Conservation (phyloP, 2,888 invertebrate genomes). For the Biston stratarius region DNA sequence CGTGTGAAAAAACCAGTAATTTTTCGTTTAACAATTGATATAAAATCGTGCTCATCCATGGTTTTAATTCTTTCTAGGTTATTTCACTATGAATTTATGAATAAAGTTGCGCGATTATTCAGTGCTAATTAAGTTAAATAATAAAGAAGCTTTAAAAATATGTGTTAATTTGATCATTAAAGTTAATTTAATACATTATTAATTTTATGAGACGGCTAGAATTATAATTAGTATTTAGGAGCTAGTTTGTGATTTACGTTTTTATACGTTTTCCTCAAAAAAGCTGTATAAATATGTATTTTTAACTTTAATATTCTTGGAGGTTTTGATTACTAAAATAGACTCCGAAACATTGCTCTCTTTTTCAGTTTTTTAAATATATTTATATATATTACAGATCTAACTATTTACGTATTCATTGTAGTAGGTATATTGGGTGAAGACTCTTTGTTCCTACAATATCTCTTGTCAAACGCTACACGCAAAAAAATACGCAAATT, state of each 20-base stretch:
- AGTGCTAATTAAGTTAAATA: constrained; percentile 25
- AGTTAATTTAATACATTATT: constrained; percentile 22
- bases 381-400: too few species aligned
- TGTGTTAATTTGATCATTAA: constrained; percentile 32
- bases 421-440: too few species aligned
- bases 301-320: not conserved
- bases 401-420: too few species aligned
- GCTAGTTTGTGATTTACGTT: constrained; percentile 11
- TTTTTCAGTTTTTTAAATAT: too few species aligned
- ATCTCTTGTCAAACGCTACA: too few species aligned
- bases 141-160: constrained; percentile 22
- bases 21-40: too few species aligned
- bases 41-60: not conserved
- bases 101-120: constrained; percentile 22
- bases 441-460: too few species aligned
- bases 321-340: not conserved
- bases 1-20: too few species aligned
- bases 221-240: constrained; percentile 9
- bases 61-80: constrained; percentile 1
- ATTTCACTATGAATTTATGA: constrained; percentile 13
- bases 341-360: too few species aligned
- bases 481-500: too few species aligned
- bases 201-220: constrained; percentile 18
- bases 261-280: constrained; percentile 1
- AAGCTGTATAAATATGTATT: not conserved